These are phyloP conservation scores for Lichenostomus cassidix DNA, from an alignment of 2,113 vertebrate species.

Conservation along the genomic window DNA sequence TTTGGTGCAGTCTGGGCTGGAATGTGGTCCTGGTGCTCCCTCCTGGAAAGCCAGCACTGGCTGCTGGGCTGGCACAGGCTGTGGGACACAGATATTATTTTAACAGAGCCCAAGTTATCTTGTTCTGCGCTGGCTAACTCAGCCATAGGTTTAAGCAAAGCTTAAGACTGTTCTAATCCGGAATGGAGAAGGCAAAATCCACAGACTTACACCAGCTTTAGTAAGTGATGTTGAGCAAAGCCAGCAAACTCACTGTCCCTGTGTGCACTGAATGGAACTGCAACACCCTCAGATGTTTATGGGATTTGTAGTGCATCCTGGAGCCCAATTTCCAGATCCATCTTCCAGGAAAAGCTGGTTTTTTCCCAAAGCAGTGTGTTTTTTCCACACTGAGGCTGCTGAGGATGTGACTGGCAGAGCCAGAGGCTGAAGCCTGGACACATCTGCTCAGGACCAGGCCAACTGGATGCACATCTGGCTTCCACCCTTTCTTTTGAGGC, in stretches of 20 bases:
- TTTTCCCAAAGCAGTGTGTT: fast-evolving
- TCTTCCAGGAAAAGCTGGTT: background rate
- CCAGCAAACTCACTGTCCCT: background rate
- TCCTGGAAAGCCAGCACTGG: background rate
- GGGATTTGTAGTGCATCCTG: background rate
- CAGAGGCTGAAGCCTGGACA: background rate
- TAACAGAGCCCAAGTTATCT: background rate
- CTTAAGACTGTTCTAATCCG: background rate
- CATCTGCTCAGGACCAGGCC: background rate
- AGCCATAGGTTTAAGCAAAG: background rate
- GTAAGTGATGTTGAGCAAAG: background rate
- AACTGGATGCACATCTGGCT: fast-evolving
- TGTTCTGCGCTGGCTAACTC: background rate
- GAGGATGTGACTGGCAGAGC: background rate
- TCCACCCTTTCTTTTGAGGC: fast-evolving
- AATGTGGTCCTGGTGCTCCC: background rate
- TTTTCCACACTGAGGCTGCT: fast-evolving
- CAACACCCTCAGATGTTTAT: background rate
- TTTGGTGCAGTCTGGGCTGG: background rate
- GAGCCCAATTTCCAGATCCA: background rate
- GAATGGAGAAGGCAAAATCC: background rate
- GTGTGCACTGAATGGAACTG: background rate
- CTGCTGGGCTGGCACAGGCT: fast-evolving
- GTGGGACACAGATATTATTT: background rate
- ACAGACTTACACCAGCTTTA: background rate